A percentile compares a stretch with the other conserved stretches of the same genome.
phyloP scores from a whole-genome alignment of 2,797 vertebrate genomes.

The Pristis pectinata region DNA sequence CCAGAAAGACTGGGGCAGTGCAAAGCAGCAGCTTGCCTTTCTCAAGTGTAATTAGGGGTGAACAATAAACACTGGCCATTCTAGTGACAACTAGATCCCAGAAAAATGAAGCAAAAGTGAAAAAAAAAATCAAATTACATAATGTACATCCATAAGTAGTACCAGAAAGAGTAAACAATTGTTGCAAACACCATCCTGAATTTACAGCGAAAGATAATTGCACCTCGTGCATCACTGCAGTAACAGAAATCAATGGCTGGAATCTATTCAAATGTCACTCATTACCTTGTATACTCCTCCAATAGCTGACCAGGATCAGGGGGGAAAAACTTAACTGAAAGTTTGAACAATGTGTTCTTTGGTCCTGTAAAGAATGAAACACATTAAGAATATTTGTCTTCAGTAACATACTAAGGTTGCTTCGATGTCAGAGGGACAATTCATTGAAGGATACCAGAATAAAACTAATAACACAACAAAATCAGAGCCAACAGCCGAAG shows the following conservation, averaged over 20 bases:
- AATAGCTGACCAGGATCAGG: constrained; percentile 93
- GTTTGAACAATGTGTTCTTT: constrained; percentile 73
- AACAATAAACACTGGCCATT: too few species aligned
- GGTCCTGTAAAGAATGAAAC: constrained; percentile 67
- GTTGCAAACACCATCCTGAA: background rate
- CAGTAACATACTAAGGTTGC: constrained; percentile 28
- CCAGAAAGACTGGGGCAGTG: too few species aligned
- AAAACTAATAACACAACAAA: background rate
- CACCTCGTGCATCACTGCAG: background rate
- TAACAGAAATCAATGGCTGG: background rate
- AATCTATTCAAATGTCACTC: background rate
- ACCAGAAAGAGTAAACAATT: background rate
- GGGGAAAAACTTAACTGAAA: constrained; percentile 97
- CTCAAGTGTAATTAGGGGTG: too few species aligned
- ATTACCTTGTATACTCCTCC: constrained; percentile 82
- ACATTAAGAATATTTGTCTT: constrained; percentile 43
- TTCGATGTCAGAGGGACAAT: background rate
- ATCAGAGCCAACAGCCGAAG: background rate
- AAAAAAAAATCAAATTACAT: background rate
- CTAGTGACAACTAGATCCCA: too few species aligned
- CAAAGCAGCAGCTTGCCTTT: too few species aligned
- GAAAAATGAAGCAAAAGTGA: too few species aligned
- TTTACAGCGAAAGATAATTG: background rate
- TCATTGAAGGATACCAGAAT: background rate
- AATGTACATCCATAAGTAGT: background rate